Conservation (phyloP, 2,113 vertebrate species). For the human (Homo sapiens) region GRCh38 chr1:23046501-23047000, state of each 20-base stretch:
- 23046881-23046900: background rate
- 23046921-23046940: constrained; percentile 7
- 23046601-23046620: background rate
- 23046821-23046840: background rate
- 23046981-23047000: constrained; percentile 28
- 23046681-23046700: background rate
- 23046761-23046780: constrained; percentile 14
- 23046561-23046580: background rate
- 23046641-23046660: background rate
- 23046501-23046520: background rate
- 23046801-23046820: background rate
- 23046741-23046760: background rate
- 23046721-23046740: background rate
- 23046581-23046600: background rate
- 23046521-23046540: background rate
- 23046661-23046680: background rate
- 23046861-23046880: background rate
- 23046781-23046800: background rate
- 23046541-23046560: background rate
- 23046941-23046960: background rate
- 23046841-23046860: background rate
- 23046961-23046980: constrained; percentile 10
- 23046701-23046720: constrained; percentile 17
- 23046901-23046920: constrained; percentile 50
- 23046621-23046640: background rate